Evolutionary conservation across 2,797 vertebrate species (phyloP).

Genomic region (Esox masquinongy): DNA sequence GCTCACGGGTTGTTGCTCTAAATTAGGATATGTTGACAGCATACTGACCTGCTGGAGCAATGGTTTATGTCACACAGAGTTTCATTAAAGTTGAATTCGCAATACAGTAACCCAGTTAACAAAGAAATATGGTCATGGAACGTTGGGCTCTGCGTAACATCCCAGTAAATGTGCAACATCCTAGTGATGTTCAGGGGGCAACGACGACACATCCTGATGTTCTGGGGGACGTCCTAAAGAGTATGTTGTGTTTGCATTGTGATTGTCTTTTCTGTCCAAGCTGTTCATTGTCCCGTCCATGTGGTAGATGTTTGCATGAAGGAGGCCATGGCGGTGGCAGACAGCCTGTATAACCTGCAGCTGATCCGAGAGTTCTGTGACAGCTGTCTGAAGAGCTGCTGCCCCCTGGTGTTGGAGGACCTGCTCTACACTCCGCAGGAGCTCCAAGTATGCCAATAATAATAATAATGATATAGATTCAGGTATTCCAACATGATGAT

Average conservation of each 20-base stretch:
- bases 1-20: too few relatives aligned
- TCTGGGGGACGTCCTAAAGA: too few relatives aligned
- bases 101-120: background rate
- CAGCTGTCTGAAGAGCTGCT: conserved; percentile 85
- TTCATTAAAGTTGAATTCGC: background rate
- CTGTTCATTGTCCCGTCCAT: background rate
- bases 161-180: too few relatives aligned
- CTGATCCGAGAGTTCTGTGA: conserved; percentile 88
- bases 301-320: conserved; percentile 86
- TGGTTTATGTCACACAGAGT: background rate
- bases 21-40: too few relatives aligned
- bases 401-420: conserved; percentile 85
- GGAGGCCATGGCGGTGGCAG: conserved; percentile 86
- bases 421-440: conserved; percentile 82
- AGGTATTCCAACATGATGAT: too few relatives aligned
- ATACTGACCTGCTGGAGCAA: too few relatives aligned
- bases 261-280: too few relatives aligned
- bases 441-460: conserved; percentile 74
- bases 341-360: conserved; percentile 89
- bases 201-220: too few relatives aligned
- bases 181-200: too few relatives aligned
- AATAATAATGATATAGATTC: background rate
- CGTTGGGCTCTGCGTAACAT: too few relatives aligned
- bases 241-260: too few relatives aligned
- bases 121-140: too few relatives aligned